Evolutionary conservation across 2,797 vertebrate genomes (phyloP).

Genomic region (Urocyon cinereoargenteus): DNA sequence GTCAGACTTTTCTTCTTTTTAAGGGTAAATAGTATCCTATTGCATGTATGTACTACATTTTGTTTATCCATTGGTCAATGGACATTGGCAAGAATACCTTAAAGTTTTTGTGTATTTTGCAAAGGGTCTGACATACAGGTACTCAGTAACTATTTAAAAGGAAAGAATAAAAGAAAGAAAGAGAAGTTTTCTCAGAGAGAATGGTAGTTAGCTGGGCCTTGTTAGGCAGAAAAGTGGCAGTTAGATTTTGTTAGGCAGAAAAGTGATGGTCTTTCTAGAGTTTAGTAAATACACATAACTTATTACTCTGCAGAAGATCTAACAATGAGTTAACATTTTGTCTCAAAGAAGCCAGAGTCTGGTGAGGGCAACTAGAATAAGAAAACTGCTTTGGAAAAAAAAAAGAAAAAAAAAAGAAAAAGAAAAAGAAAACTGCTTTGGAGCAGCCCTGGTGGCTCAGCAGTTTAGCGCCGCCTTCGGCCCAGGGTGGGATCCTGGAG

Average conservation of each 20-base stretch:
- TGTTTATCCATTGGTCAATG: neutral
- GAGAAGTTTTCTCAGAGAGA: conserved; percentile 16
- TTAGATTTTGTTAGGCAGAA: conserved; percentile 32
- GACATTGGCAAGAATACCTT: conserved; percentile 46
- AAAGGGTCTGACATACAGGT: neutral
- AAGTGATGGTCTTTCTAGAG: neutral
- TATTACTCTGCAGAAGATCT: neutral
- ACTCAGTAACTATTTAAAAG: conserved; percentile 14
- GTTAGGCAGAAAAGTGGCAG: neutral
- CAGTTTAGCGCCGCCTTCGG: too few relatives aligned
- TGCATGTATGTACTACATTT: neutral
- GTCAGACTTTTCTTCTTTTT: neutral
- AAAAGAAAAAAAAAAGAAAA: too few relatives aligned
- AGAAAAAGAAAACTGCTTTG: neutral
- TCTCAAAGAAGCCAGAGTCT: neutral
- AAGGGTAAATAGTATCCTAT: neutral
- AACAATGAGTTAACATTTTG: conserved; percentile 20
- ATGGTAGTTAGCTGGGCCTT: neutral
- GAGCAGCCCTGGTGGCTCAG: too few relatives aligned
- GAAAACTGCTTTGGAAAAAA: neutral
- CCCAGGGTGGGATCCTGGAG: too few relatives aligned
- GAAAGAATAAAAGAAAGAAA: neutral
- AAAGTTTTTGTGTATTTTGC: conserved; percentile 3
- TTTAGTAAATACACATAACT: conserved; percentile 22
- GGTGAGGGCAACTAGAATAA: neutral